A percentile compares a stretch with the other conserved stretches of the same genome.
phyloP scores from a whole-genome alignment of 2,113 vertebrate species.

The Leptosomus discolor region DNA sequence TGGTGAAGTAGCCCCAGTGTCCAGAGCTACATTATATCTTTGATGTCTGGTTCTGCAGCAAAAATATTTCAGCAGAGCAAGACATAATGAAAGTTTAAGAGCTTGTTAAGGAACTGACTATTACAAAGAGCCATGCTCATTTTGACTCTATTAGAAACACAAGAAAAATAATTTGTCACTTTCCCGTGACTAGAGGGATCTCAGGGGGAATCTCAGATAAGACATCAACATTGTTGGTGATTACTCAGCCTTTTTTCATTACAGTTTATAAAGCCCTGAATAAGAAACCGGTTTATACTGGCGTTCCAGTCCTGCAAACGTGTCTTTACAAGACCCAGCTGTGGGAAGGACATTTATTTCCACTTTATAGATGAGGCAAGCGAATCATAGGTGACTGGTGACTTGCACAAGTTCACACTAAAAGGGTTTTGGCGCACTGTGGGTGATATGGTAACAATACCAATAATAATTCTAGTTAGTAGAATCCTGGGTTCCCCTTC shows the following conservation, averaged over 20 bases:
- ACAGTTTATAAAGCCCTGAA: conserved; percentile 32
- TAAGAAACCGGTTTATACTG: conserved; percentile 28
- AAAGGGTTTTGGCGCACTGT: background rate
- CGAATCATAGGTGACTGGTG: background rate
- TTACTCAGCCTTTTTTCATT: conserved; percentile 50
- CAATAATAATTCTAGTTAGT: background rate
- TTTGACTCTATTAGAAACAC: conserved; percentile 56
- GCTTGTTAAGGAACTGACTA: conserved; percentile 47
- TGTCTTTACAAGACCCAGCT: conserved; percentile 43
- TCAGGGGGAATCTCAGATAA: conserved; percentile 29
- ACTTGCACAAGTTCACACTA: background rate
- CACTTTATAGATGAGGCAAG: conserved; percentile 3
- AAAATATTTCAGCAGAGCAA: conserved; percentile 39
- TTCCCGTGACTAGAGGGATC: conserved; percentile 19
- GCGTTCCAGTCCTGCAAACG: conserved; percentile 15
- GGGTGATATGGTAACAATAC: background rate
- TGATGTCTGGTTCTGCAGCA: conserved; percentile 41
- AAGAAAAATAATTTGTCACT: conserved; percentile 59
- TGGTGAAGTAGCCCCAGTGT: conserved; percentile 3
- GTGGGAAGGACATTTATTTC: conserved; percentile 14
- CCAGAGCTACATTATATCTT: conserved; percentile 15
- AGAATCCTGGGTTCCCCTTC: background rate
- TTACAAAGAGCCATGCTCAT: conserved; percentile 34
- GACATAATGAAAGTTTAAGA: conserved; percentile 57
- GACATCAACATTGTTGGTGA: conserved; percentile 22